These are phyloP conservation scores for Diprion similis DNA, from an alignment of 1,140 invertebrate species.

Conservation along the genomic window DNA sequence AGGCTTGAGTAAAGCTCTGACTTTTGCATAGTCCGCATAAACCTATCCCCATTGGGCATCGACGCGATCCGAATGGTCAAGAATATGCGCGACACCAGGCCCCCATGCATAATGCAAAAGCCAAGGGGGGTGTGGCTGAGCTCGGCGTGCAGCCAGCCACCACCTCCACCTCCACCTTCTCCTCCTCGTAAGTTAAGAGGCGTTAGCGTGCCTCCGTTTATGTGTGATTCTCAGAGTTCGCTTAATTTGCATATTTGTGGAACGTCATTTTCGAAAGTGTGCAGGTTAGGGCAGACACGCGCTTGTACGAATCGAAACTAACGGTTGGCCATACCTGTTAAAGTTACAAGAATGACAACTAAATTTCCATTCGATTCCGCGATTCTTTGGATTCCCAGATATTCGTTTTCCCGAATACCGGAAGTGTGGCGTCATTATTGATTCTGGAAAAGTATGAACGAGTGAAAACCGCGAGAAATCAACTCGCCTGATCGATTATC, in stretches of 20 bases:
- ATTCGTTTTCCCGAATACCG: not conserved
- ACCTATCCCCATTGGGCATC: no score
- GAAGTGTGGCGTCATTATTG: not conserved
- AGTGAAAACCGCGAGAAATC: no score
- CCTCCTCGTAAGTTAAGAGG: not conserved
- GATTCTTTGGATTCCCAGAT: not conserved
- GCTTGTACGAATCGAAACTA: no score
- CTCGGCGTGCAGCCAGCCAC: not conserved
- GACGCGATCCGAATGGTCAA: no score
- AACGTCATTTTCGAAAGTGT: not conserved
- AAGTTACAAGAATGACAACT: not conserved
- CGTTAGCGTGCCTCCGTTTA: not conserved
- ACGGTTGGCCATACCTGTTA: no score
- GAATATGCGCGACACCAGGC: not conserved
- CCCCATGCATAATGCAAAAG: not conserved
- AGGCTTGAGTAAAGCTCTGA: no score
- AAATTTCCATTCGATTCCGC: not conserved
- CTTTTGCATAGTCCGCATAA: no score
- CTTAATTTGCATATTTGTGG: not conserved
- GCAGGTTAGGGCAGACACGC: no score
- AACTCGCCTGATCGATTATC: no score
- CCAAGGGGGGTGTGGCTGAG: not conserved
- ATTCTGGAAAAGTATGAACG: not conserved
- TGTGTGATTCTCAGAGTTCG: not conserved
- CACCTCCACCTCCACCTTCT: no score